Base-by-base conservation (phyloP, 2,797 vertebrate species). In the Sphenodon punctatus region DNA sequence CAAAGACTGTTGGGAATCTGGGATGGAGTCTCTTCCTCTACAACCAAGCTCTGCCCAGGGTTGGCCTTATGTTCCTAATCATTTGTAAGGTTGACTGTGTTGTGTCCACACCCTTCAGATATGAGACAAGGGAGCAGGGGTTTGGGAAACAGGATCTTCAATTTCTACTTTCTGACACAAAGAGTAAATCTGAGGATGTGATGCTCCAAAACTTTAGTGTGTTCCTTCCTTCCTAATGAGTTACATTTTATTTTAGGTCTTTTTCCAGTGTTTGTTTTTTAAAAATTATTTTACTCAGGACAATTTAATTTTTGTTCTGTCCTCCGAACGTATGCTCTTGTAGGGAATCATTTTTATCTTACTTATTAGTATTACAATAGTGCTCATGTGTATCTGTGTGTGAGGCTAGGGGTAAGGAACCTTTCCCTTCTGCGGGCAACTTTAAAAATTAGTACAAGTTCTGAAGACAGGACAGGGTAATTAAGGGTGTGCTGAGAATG, bases 341-440 rank as follows among this genome's bases (percentile, higher is more conserved):
- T 67, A 77, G 81, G 42, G 56, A 46, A 67, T 88, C 89, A 77
- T 48, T 84, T 75, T 56, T 85, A 23, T 32, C 41, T 78, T 87
- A 68, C 38, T 86, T 77, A 63, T 11, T 86, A 84, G 32, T 65
- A 19, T 19, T 64, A 70, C 69, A 81, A 65, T 9, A 79, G 30
- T 65, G 45, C 30, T 34, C 71, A 58, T n/a, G n/a, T n/a, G n/a
- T n/a, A n/a, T n/a, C n/a, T n/a, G n/a, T n/a, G n/a, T n/a, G n/a
- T n/a, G n/a, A n/a, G n/a, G n/a, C n/a, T n/a, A n/a, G n/a, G n/a
- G n/a, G n/a, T n/a, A n/a, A n/a, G n/a, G n/a, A n/a, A n/a, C n/a
- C n/a, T n/a, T n/a, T n/a, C n/a, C n/a, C n/a, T n/a, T n/a, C n/a
- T n/a, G n/a, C n/a, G n/a, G n/a, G n/a, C n/a, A n/a, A n/a, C n/a